Percentiles rank a stretch among this genome's conserved stretches.
Evolutionary conservation across 2,113 vertebrate genomes (phyloP).

Genomic region (Phylloscopus trochiloides): DNA sequence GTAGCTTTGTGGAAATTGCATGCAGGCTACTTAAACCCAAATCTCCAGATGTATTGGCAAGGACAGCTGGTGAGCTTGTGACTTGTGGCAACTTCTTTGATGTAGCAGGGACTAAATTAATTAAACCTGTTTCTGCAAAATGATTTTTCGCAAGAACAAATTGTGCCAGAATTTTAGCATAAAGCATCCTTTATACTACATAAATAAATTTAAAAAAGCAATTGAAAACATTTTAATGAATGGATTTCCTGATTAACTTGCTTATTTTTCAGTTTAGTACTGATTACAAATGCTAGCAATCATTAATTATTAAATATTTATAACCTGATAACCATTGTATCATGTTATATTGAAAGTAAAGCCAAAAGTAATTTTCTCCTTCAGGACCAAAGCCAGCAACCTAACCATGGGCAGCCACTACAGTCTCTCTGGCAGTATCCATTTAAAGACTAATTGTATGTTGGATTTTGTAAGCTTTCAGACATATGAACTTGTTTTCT

Average conservation of each 20-base stretch:
- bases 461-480: background rate
- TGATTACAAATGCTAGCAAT: background rate
- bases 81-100: background rate
- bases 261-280: background rate
- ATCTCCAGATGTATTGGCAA: background rate
- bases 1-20: background rate
- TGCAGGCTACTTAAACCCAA: background rate
- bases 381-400: background rate
- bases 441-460: background rate
- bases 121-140: background rate
- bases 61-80: background rate
- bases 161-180: background rate
- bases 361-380: background rate
- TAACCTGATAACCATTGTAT: background rate
- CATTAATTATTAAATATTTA: background rate
- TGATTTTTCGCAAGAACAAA: background rate
- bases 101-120: background rate
- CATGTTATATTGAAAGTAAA: background rate
- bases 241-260: background rate
- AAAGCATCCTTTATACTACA: background rate
- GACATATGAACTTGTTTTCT: background rate
- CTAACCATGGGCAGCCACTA: background rate
- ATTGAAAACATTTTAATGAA: background rate
- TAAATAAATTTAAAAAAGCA: background rate
- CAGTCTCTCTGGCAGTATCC: background rate